These are phyloP conservation scores for Leucozona laternaria DNA, from an alignment of 2,888 invertebrate genomes.

Conservation along the genomic window DNA sequence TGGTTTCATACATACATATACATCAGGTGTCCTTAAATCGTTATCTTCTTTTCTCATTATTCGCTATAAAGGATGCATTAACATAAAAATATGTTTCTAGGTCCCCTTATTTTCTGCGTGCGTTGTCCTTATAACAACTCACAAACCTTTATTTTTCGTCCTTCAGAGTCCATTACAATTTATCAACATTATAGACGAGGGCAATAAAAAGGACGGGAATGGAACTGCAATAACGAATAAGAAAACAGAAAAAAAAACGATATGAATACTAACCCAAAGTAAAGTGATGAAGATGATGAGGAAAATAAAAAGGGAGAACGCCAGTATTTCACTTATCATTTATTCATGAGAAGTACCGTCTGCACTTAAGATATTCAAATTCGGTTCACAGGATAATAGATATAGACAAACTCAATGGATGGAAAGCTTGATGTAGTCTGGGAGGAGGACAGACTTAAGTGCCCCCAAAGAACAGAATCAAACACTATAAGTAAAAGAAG, in stretches of 20 bases:
- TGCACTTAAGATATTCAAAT: constrained; percentile 76
- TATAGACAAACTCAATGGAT: constrained; percentile 70
- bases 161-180: constrained; percentile 71
- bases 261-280: constrained; percentile 65
- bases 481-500: constrained; percentile 67
- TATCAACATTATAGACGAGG: constrained; percentile 37
- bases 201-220: not conserved
- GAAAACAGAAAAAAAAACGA: constrained; percentile 49
- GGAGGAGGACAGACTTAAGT: constrained; percentile 25
- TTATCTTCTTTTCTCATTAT: not conserved
- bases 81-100: constrained; percentile 60
- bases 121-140: constrained; percentile 39
- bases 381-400: constrained; percentile 74
- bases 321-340: constrained; percentile 74
- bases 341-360: constrained; percentile 76
- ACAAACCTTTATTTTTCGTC: constrained; percentile 55
- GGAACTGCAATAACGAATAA: constrained; percentile 46
- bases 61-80: constrained; percentile 60
- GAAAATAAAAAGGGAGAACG: constrained; percentile 28
- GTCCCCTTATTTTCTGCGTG: constrained; percentile 31
- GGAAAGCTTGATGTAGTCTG: constrained; percentile 45
- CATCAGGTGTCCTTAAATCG: not conserved
- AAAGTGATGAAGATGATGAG: constrained; percentile 48
- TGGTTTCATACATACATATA: not conserved
- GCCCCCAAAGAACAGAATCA: constrained; percentile 61